Evolutionary conservation across 2,797 vertebrate genomes (phyloP), one percentile per base, ranked within the genome.

Genomic region (Alosa sapidissima): DNA sequence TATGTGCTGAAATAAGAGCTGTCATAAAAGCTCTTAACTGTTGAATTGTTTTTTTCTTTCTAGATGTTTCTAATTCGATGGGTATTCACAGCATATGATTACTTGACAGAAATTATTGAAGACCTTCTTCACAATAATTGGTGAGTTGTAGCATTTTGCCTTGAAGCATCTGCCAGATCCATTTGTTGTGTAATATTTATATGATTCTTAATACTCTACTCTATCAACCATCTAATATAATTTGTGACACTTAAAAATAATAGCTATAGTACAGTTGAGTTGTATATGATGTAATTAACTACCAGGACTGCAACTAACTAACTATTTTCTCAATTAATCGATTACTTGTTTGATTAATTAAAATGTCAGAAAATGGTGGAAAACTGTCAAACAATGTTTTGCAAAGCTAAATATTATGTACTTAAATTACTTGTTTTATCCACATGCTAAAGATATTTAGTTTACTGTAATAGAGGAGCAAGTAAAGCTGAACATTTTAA

Each of bases 121-220:
- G 96, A 96, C 90, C 90, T 98, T 82, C 96, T 99, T 78, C 97
- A 98, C 89, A 98, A 96, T 91, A 99, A 99, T 93, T 99, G 98
- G 98, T 98, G 94, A 0, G 90, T 47, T 72, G 28, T 36, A 36
- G 4, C 10, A 11, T 68, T 45, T 36, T 75, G 10, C 14, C 6
- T 41, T 75, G 36, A 75, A 10, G 16, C 36, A 75, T 75, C 36
- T 75, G 14, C 33, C 3, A 75, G 24, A 19, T 75, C 13, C 13
- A 1, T 75, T 4, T 45, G 68, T 4, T 14, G 33, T 75, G 14
- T 75, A 13, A 75, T 4, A 36, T 72, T 0, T 24, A 10, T 28
- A 62, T 24, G n/a, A 62, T 72, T 2, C 28, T 68, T 11, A 21
- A 58, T 58, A 2, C 14, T 58, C 54, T 58, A 16, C 54, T 21